Evolutionary conservation across 2,113 vertebrate species (phyloP), one percentile per base, ranked within the genome.

Genomic region (Lycaon pictus): DNA sequence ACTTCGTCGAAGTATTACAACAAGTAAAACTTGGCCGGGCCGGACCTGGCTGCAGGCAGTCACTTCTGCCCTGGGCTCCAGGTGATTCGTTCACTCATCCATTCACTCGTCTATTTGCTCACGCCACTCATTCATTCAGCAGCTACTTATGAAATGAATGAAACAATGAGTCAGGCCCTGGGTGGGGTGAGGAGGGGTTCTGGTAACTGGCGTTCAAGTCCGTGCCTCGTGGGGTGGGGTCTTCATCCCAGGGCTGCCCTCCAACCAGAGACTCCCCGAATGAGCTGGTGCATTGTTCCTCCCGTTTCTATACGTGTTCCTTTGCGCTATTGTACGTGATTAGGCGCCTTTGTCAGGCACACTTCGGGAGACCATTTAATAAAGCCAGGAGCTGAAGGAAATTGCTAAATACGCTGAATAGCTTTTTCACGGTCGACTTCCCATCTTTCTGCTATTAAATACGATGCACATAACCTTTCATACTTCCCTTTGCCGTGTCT

Each of bases 351-450:
- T 98, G 97, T 98, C 16, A 97, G 56, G 96, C 90, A 97, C 96
- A 90, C 97, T 98, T 98, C 98, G 98, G 98, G 98, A 98, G 87
- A 97, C 97, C 76, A 74, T 97, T 98, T 98, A 98, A 98, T 98
- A 98, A 98, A 98, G 95, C 94, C 95, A 96, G 97, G 97, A 98
- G 97, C 98, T 80, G 96, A 83, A 98, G 96, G 97, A 98, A 98
- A 98, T 96, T 22, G 96, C 96, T 98, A 98, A 98, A 98, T 92
- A 95, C 27, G 6, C 62, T 93, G 97, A 98, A 98, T 97, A 88
- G 97, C 72, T 97, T 98, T 98, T 98, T 98, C 97, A 98, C 74
- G 97, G 95, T 96, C 11, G 96, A 37, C 97, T 97, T 98, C 96
- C 96, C 96, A 48, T 77, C 90, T 98, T 97, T 95, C 98, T 98